These are phyloP conservation scores for Loriculus beryllinus DNA, from an alignment of 2,797 vertebrate species.

Conservation along the genomic window DNA sequence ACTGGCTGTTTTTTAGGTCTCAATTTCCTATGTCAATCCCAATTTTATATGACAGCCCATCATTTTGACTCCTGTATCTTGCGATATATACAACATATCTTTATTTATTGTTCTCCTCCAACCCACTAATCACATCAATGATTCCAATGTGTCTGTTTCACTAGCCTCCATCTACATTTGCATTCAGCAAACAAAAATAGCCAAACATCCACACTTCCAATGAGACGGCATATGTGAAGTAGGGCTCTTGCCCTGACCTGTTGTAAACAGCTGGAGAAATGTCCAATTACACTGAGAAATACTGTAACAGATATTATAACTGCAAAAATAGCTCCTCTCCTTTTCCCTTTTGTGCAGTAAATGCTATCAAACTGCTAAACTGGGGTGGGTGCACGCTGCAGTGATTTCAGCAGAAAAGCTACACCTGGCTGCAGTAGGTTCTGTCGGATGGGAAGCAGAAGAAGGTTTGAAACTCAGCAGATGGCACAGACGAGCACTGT, in stretches of 20 bases:
- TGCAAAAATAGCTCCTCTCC: neutral
- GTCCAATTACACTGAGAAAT: neutral
- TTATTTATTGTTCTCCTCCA: neutral
- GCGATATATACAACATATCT: neutral
- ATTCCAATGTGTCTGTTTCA: neutral
- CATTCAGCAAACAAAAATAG: neutral
- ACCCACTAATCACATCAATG: neutral
- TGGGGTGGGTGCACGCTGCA: neutral
- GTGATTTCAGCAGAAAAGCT: neutral
- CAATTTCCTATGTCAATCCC: neutral
- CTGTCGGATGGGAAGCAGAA: neutral
- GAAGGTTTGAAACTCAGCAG: constrained; percentile 25
- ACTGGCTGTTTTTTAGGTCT: neutral
- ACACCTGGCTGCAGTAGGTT: neutral
- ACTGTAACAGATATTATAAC: neutral
- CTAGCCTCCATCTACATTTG: neutral
- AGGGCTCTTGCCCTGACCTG: neutral
- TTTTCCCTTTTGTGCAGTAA: neutral
- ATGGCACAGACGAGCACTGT: neutral
- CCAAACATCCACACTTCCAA: neutral
- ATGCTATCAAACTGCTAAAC: neutral
- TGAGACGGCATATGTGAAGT: neutral
- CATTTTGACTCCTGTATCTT: neutral
- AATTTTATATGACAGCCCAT: neutral
- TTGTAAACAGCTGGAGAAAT: neutral